Percentiles rank a stretch among this genome's conserved stretches.
Conservation (phyloP, 2,797 vertebrate species). For the Neosilurus mollespiculum region DNA sequence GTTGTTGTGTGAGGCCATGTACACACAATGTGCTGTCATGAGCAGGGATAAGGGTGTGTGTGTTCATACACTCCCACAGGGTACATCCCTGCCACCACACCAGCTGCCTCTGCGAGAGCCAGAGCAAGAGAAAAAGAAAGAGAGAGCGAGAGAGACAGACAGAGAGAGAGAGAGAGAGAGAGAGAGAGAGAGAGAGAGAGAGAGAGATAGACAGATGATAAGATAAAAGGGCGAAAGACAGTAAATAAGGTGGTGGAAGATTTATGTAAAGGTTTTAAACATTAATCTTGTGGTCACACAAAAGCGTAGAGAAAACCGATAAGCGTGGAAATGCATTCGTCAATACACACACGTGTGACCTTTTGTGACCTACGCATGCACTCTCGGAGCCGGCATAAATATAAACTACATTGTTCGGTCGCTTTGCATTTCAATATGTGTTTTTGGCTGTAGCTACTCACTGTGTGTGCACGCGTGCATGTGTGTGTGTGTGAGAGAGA, state of each 20-base stretch:
- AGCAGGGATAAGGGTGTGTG: constrained; percentile 44
- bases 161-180: neutral
- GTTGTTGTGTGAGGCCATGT: constrained; percentile 37
- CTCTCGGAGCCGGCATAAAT: constrained; percentile 10
- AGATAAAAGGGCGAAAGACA: neutral
- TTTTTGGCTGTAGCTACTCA: neutral
- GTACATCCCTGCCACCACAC: constrained; percentile 46
- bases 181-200: neutral
- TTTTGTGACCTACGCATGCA: constrained; percentile 37
- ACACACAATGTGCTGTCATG: constrained; percentile 50
- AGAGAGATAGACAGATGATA: neutral
- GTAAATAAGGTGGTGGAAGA: constrained; percentile 35
- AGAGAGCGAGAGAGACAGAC: neutral
- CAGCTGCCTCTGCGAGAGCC: constrained; percentile 41
- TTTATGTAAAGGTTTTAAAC: constrained; percentile 52
- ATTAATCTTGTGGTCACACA: constrained; percentile 54
- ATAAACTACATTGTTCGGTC: neutral
- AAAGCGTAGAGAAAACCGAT: constrained; percentile 45
- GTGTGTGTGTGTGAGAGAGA: neutral
- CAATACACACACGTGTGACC: constrained; percentile 12
- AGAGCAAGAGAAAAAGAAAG: neutral
- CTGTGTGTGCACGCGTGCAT: neutral
- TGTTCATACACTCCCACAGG: constrained; percentile 51
- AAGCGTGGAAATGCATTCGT: constrained; percentile 26
- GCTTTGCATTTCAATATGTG: constrained; percentile 26